phyloP scores from a whole-genome alignment of 2,797 vertebrate genomes.

The Phalloptychus januarius region DNA sequence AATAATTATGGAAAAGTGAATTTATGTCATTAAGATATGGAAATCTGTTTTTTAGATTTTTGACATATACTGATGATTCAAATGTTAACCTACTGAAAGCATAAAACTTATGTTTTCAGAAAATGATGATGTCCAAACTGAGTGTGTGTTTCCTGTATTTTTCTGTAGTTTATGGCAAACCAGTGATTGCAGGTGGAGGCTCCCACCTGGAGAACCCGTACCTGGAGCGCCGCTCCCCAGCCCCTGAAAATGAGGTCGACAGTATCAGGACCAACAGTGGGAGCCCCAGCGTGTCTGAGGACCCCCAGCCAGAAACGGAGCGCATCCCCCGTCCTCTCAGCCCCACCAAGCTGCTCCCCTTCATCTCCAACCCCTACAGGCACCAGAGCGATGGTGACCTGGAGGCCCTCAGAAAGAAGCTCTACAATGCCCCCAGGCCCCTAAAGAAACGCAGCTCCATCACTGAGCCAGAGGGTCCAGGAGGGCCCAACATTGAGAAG shows the following conservation, averaged over 20 bases:
- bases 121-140: not conserved
- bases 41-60: not conserved
- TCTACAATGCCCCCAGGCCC: constrained; percentile 91
- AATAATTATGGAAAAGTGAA: not conserved
- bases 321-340: constrained; percentile 94
- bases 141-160: constrained; percentile 4
- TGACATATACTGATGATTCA: not conserved
- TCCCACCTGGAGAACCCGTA: constrained; percentile 82
- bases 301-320: constrained; percentile 81
- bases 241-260: constrained; percentile 74
- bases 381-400: constrained; percentile 95
- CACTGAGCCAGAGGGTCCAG: constrained; percentile 94
- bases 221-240: constrained; percentile 78
- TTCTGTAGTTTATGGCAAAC: constrained; percentile 91
- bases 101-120: not conserved
- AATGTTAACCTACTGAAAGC: not conserved
- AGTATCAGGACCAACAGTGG: constrained; percentile 52
- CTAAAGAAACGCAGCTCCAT: constrained; percentile 99
- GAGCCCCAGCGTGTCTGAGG: constrained; percentile 66
- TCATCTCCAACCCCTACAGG: constrained; percentile 94
- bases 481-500: constrained; percentile 97
- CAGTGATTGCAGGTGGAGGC: constrained; percentile 83
- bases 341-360: constrained; percentile 95
- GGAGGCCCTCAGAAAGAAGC: constrained; percentile 92
- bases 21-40: not conserved